These are phyloP conservation scores for Lagopus leucura DNA, from an alignment of 2,113 vertebrate genomes.

Conservation along the genomic window DNA sequence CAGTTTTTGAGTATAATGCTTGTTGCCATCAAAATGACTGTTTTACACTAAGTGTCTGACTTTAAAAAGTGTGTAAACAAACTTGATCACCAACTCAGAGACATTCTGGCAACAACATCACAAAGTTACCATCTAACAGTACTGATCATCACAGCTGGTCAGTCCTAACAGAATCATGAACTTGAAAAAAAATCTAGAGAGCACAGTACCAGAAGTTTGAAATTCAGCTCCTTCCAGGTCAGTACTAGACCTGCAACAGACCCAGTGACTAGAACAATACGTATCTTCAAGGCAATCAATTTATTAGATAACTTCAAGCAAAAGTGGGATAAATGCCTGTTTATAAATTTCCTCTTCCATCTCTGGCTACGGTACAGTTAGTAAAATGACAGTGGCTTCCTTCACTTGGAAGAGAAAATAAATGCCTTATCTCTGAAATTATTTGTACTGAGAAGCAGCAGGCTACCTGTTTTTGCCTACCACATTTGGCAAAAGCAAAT, in stretches of 20 bases:
- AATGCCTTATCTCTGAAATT: not conserved
- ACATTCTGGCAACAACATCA: not conserved
- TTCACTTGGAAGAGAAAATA: not conserved
- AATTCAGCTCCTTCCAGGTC: not conserved
- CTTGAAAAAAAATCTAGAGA: not conserved
- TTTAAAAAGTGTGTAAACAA: not conserved
- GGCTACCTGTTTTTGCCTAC: not conserved
- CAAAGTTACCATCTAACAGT: constrained; percentile 39
- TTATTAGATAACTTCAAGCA: not conserved
- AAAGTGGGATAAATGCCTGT: not conserved
- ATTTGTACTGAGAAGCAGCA: not conserved
- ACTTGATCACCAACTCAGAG: not conserved
- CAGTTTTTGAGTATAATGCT: not conserved
- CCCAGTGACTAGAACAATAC: not conserved
- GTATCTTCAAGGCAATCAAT: not conserved
- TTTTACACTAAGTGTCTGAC: not conserved
- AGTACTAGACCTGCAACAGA: not conserved
- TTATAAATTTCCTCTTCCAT: not conserved
- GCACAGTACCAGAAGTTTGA: not conserved
- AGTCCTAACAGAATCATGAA: not conserved
- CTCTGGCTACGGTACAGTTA: not conserved
- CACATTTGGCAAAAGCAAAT: not conserved
- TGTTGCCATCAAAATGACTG: not conserved
- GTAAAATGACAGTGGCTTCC: not conserved
- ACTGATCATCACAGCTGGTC: not conserved